Evolutionary conservation across 2,888 invertebrate species (phyloP), one percentile per base, ranked within the genome.

Genomic region (Diaprepes abbreviatus): DNA sequence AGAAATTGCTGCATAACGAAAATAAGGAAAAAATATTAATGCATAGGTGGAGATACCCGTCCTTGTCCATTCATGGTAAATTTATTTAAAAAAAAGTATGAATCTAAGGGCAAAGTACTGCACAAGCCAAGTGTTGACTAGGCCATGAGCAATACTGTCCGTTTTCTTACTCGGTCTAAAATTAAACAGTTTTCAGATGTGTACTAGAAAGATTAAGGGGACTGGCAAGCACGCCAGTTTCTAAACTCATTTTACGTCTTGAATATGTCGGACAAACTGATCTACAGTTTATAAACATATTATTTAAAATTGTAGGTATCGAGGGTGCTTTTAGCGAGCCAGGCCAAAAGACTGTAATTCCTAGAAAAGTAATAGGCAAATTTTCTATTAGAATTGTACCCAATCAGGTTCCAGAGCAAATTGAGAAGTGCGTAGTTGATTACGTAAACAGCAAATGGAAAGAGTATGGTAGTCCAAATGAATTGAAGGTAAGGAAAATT

Each of bases 371-470:
- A 0, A 92, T 91, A 78, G 98, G 98, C 17, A 99, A 99, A 85
- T 99, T 99, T 86, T 98, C 98, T 0, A 92, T 99, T 74, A 90
- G 99, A 60, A 90, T 97, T 76, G 98, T 99, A n/a, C 98, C 98
- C 0, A 88, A 98, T 82, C 97, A 97, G 87, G 89, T 90, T 59
- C 96, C 97, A 0, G 89, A 90, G 2, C 90, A 92, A 77, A 90
- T 97, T n/a, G 92, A 92, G 75, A 87, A 92, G 76, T 88, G 91
- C 71, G 97, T 98, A 6, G 87, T 89, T 36, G 88, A 90, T 57
- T 91, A 95, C 83, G 79, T 98, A 57, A 89, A 94, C 70, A 88
- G 91, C 69, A 89, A 89, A 84, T 97, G 95, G 93, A 85, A 87
- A 3, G 89, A 90, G 74, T 88, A 95, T 55, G 91, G 90, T 0